phyloP scores from a whole-genome alignment of 1,140 invertebrate species.

The Drosophila gunungcola region DNA sequence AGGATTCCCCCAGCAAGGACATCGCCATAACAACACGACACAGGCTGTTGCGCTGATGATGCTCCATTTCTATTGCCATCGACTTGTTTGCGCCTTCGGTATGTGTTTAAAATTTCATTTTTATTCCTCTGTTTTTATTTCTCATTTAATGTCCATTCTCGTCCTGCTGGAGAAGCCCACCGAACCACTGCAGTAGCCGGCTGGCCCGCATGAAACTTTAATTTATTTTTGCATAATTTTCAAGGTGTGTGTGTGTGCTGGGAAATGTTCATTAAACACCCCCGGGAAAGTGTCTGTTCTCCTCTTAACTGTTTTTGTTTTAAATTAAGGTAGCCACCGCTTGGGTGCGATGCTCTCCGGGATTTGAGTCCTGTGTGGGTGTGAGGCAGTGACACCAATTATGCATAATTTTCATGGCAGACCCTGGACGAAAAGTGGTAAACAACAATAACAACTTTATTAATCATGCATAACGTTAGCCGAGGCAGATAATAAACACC shows the following conservation, averaged over 20 bases:
- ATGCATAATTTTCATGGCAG: conserved; percentile 72
- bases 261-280: conserved; percentile 48
- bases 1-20: conserved; percentile 23
- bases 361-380: neutral
- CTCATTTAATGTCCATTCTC: neutral
- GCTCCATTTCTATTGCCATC: conserved; percentile 36
- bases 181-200: conserved; percentile 6
- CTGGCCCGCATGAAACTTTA: conserved; percentile 41
- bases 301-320: conserved; percentile 23
- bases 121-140: conserved; percentile 15
- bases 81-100: conserved; percentile 42
- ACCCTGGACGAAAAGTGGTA: conserved; percentile 19
- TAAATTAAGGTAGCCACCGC: conserved; percentile 17
- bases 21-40: neutral
- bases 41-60: conserved; percentile 11
- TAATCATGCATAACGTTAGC: conserved; percentile 61
- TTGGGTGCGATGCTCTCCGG: neutral
- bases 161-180: neutral
- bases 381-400: conserved; percentile 64
- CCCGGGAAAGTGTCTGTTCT: conserved; percentile 32
- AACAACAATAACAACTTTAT: conserved; percentile 53
- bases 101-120: conserved; percentile 55
- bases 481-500: conserved; percentile 50
- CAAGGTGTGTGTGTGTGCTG: conserved; percentile 14
- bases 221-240: conserved; percentile 47